Base-by-base conservation (phyloP, 2,797 vertebrate species). In the Atherinosoma microstoma region DNA sequence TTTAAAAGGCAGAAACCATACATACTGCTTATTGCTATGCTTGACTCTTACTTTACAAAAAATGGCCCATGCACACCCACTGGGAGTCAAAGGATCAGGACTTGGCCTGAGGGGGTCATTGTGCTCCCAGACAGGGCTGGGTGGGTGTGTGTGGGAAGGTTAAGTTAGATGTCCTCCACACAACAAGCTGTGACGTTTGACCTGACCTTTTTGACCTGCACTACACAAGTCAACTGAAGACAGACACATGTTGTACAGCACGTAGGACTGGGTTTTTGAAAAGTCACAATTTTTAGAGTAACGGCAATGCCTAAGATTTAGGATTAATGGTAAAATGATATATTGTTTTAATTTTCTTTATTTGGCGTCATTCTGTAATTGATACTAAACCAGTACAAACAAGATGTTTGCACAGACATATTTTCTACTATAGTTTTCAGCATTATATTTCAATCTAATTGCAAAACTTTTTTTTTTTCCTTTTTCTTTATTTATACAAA, bases 81-180 rank as follows among this genome's bases (percentile, higher is more conserved):
- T 30, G 51, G 65, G 75, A 75, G 84, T 87, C 65, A 79, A 69
- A 81, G 75, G 85, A 85, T 87, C 64, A 0, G 47, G 57, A 51
- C 64, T 63, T 2, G 18, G 75, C 76, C 66, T 66, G 54, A 75
- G 42, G 68, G 60, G 84, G 84, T 86, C 68, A 7, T 68, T 40
- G 45, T 69, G 64, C 74, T 79, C 73, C 58, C 67, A 82, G 82
- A 82, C 64, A 2, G 57, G 62, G 38, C 22, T 63, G 42, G 10
- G 30, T 42, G 69, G 15, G 32, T 51, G 34, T 47, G 29, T 38
- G 58, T 32, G 60, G 32, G 57, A 40, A 16, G 11, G 29, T 63
- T 7, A 67, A 54, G 62, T 64, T 49, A 30, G 47, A 58, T 54
- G 56, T 73, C 35, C 29, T 67, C 66, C 49, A 58, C 66, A 58